Percentiles rank a stretch among this genome's conserved stretches.
Conservation (phyloP, 2,888 invertebrate species). For the Drosophila macrospina region DNA sequence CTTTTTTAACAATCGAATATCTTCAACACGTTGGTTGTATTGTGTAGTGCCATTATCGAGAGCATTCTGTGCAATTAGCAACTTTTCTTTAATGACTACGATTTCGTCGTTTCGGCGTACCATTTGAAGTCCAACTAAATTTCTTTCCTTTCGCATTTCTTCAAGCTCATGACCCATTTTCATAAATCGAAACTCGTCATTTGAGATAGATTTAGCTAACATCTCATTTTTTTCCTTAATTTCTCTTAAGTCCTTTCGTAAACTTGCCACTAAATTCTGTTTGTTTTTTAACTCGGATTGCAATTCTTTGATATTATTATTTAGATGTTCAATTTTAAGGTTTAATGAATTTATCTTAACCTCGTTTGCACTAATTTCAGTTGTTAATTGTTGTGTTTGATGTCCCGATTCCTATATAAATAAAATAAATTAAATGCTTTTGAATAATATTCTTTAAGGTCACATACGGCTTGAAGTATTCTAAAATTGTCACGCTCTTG, state of each 20-base stretch:
- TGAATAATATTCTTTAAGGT: too few relatives aligned
- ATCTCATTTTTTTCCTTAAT: conserved; percentile 28
- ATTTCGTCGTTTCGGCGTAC: conserved; percentile 94
- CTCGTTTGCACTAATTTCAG: conserved; percentile 92
- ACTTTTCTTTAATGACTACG: conserved; percentile 91
- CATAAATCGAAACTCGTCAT: conserved; percentile 86
- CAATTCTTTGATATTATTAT: conserved; percentile 89
- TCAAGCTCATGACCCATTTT: conserved; percentile 91
- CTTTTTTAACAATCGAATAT: conserved; percentile 92
- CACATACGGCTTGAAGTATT: conserved; percentile 87
- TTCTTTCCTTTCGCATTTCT: conserved; percentile 90
- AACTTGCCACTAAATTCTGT: conserved; percentile 68
- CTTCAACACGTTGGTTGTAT: conserved; percentile 92
- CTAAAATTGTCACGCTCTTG: conserved; percentile 90
- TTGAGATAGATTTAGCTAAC: too few relatives aligned
- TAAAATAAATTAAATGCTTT: too few relatives aligned
- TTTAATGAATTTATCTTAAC: conserved; percentile 90
- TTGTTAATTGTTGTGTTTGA: conserved; percentile 92
- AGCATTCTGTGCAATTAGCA: conserved; percentile 92
- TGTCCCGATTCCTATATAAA: too few relatives aligned
- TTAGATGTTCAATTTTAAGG: conserved; percentile 87
- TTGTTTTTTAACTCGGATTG: conserved; percentile 86
- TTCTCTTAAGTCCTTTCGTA: conserved; percentile 80
- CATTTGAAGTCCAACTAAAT: conserved; percentile 93
- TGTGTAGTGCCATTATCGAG: conserved; percentile 90